These are phyloP conservation scores for Eristalinus sepulchralis DNA, from an alignment of 2,888 invertebrate genomes.

Conservation along the genomic window DNA sequence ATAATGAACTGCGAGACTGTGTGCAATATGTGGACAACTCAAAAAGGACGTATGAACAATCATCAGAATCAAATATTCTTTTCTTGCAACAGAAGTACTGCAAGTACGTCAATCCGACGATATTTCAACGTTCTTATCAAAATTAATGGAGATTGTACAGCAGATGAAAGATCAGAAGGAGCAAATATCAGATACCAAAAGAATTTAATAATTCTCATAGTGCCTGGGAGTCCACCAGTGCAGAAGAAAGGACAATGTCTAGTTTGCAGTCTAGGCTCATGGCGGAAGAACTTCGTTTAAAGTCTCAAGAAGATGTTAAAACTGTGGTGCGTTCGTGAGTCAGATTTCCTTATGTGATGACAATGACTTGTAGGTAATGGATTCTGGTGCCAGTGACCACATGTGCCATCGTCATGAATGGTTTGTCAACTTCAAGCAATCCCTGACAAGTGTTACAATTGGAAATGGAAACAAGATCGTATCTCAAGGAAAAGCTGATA, in stretches of 20 bases:
- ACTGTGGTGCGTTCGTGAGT: background rate
- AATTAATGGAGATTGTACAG: conserved; percentile 49
- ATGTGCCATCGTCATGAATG: conserved; percentile 42
- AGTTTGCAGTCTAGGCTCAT: conserved; percentile 10
- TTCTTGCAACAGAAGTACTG: conserved; percentile 75
- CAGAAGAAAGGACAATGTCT: background rate
- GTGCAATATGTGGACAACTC: conserved; percentile 56
- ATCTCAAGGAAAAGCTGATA: conserved; percentile 51
- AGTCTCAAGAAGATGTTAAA: conserved; percentile 1
- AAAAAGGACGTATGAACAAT: conserved; percentile 74
- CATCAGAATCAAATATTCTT: conserved; percentile 74
- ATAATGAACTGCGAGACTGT: conserved; percentile 61
- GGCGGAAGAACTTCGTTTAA: conserved; percentile 25
- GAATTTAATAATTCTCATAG: conserved; percentile 76
- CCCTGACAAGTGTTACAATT: conserved; percentile 9
- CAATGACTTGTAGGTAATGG: background rate
- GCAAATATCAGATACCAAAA: conserved; percentile 62
- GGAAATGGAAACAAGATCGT: conserved; percentile 41
- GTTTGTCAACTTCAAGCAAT: conserved; percentile 26
- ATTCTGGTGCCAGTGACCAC: conserved; percentile 60
- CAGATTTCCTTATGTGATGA: background rate
- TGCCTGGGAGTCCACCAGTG: conserved; percentile 73
- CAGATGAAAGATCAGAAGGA: conserved; percentile 59
- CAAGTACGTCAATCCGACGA: conserved; percentile 43
- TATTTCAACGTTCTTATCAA: conserved; percentile 63